Percentiles rank a stretch among this genome's conserved stretches.
phyloP scores from a whole-genome alignment of 2,797 vertebrate species.

The Gymnoscopelus braueri region DNA sequence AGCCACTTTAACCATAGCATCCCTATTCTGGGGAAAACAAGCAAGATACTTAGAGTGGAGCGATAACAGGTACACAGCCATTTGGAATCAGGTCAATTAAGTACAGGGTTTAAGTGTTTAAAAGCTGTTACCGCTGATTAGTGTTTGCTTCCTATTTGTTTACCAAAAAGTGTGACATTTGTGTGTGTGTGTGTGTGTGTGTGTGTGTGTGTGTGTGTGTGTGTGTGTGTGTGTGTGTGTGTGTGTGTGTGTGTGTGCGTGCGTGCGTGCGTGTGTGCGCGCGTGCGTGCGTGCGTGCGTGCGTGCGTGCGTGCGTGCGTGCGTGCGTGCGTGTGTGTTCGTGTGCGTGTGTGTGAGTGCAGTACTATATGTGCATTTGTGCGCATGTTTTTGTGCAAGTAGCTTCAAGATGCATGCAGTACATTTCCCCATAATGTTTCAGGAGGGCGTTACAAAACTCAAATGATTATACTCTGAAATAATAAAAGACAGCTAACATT shows the following conservation, averaged over 20 bases:
- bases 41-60: no score
- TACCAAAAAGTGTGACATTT: neutral
- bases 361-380: neutral
- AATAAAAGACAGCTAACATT: constrained; percentile 12
- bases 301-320: neutral
- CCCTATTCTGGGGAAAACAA: no score
- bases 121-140: constrained; percentile 10
- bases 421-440: constrained; percentile 28
- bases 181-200: constrained; percentile 3
- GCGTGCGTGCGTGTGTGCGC: neutral
- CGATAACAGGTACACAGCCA: no score
- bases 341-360: neutral
- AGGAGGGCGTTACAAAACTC: constrained; percentile 28
- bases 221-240: neutral
- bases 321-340: neutral
- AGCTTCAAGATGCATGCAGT: constrained; percentile 30
- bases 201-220: neutral
- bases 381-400: neutral
- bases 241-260: neutral
- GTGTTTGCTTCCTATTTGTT: constrained; percentile 10
- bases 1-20: neutral
- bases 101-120: neutral
- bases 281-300: neutral
- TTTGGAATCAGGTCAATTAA: no score
- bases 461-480: constrained; percentile 25